Percentiles rank a stretch among this genome's conserved stretches.
phyloP scores from a whole-genome alignment of 2,113 vertebrate genomes.

The Notothenia coriiceps region DNA sequence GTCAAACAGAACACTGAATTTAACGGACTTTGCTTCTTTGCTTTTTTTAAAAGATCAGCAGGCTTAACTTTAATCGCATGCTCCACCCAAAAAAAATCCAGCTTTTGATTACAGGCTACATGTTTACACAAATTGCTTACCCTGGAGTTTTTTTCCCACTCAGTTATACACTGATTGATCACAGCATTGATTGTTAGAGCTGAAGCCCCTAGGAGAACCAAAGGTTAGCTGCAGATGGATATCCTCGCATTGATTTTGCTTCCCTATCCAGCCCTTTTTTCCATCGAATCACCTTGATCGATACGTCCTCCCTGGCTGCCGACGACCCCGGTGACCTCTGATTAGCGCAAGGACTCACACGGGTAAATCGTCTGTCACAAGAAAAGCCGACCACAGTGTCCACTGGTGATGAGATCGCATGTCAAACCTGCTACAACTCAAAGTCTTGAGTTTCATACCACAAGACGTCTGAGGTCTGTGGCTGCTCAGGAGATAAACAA shows the following conservation, averaged over 20 bases:
- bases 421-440: neutral
- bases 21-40: neutral
- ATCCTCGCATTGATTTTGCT: slow-evolving; percentile 65
- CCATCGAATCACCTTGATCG: slow-evolving; percentile 47
- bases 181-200: slow-evolving; percentile 62
- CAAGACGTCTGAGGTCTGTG: slow-evolving; percentile 16
- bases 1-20: slow-evolving; percentile 16
- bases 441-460: slow-evolving; percentile 22
- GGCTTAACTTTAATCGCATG: neutral
- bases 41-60: neutral
- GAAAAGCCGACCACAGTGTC: slow-evolving; percentile 14
- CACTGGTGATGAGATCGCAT: slow-evolving; percentile 39
- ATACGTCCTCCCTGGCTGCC: slow-evolving; percentile 21
- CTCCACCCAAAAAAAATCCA: neutral
- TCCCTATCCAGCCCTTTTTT: slow-evolving; percentile 60
- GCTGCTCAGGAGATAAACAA: neutral
- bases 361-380: slow-evolving; percentile 36
- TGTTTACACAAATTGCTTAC: slow-evolving; percentile 35
- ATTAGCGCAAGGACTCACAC: slow-evolving; percentile 38
- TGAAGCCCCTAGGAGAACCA: slow-evolving; percentile 20
- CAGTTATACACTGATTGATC: slow-evolving; percentile 65
- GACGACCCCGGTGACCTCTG: slow-evolving; percentile 63
- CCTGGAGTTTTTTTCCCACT: slow-evolving; percentile 15
- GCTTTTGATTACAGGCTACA: slow-evolving; percentile 9
- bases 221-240: slow-evolving; percentile 65